These are phyloP conservation scores for Xerus rutilus DNA, from an alignment of 2,797 vertebrate genomes.

Conservation along the genomic window DNA sequence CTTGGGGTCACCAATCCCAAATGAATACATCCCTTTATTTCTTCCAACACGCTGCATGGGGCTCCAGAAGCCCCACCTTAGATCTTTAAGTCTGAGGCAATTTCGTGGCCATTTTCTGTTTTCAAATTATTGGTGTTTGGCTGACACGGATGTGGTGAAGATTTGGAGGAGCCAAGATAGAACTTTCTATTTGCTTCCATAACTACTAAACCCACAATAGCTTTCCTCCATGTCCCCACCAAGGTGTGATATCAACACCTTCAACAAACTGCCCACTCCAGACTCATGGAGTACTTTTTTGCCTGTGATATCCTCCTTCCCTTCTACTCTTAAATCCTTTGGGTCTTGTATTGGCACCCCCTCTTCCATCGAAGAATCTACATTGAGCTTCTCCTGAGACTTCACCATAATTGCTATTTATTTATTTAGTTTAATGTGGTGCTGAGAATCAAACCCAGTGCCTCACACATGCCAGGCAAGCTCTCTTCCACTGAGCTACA, in stretches of 20 bases:
- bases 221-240: neutral
- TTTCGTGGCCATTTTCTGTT: neutral
- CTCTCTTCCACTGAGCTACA: no score
- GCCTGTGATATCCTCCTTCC: neutral
- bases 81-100: neutral
- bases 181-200: neutral
- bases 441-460: no score
- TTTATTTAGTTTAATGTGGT: no score
- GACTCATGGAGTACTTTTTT: accelerated
- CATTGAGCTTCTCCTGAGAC: no score
- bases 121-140: neutral
- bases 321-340: neutral
- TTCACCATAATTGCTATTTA: no score
- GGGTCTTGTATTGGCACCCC: no score
- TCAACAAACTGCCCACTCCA: neutral
- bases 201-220: neutral
- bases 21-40: neutral
- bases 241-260: no score
- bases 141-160: no score
- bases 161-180: neutral
- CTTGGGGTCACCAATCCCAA: neutral
- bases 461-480: no score
- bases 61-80: neutral
- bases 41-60: neutral
- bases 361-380: no score